Evolutionary conservation across 2,888 invertebrate genomes (phyloP).

Genomic region (Dioctria rufipes): DNA sequence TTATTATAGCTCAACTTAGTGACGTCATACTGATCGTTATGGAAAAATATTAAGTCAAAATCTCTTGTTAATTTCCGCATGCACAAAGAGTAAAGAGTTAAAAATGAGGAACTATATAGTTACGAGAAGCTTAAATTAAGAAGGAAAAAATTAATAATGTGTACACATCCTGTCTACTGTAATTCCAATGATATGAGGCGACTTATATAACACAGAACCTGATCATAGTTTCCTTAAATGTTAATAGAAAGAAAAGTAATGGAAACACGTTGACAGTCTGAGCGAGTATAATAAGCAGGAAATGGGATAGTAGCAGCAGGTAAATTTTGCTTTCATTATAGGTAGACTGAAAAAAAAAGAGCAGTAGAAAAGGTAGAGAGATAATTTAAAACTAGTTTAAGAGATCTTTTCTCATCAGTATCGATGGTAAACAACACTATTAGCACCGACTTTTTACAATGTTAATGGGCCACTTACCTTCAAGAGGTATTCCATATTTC

Average conservation of each 20-base stretch:
- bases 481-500: conserved; percentile 52
- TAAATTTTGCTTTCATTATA: neutral
- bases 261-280: conserved; percentile 17
- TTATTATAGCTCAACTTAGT: too few relatives aligned
- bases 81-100: neutral
- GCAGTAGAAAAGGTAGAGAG: neutral
- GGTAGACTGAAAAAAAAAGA: neutral
- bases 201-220: too few relatives aligned
- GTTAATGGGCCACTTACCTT: conserved; percentile 52
- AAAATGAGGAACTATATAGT: neutral
- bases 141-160: neutral
- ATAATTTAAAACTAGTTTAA: neutral
- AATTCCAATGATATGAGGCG: neutral
- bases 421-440: neutral
- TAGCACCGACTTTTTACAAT: conserved; percentile 4
- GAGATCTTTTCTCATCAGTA: neutral
- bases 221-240: too few relatives aligned
- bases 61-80: neutral
- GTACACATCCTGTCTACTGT: neutral
- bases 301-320: neutral
- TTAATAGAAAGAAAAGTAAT: too few relatives aligned
- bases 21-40: too few relatives aligned
- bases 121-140: too few relatives aligned
- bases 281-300: neutral
- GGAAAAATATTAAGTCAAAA: neutral